Conservation (phyloP, 2,797 vertebrate genomes). For the Phoxinus dragarum region DNA sequence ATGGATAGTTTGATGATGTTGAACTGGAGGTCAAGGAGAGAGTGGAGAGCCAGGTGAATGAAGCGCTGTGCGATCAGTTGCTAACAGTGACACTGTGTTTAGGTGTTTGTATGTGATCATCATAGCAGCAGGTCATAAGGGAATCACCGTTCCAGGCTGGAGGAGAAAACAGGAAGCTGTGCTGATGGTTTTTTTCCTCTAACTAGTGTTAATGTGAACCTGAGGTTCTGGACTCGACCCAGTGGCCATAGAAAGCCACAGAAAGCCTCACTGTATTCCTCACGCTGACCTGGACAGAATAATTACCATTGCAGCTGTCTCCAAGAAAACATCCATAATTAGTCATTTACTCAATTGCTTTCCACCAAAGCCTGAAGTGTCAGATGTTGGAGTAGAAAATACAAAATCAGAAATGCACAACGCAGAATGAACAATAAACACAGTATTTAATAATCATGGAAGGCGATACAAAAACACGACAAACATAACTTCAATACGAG, state of each 20-base stretch:
- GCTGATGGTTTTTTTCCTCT: slow-evolving; percentile 36
- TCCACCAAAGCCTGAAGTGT: background rate
- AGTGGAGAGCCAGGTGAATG: slow-evolving; percentile 17
- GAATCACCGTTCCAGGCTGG: slow-evolving; percentile 37
- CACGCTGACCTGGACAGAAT: slow-evolving; percentile 1
- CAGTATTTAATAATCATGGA: background rate
- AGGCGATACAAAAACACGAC: background rate
- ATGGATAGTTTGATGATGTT: slow-evolving; percentile 41
- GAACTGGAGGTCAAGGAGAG: slow-evolving; percentile 51
- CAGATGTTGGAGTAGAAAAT: background rate
- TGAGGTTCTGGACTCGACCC: background rate
- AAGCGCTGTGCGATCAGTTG: background rate
- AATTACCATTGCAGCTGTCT: background rate
- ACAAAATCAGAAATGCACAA: background rate
- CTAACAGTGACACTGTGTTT: slow-evolving; percentile 6
- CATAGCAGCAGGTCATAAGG: slow-evolving; percentile 45
- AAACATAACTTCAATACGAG: background rate
- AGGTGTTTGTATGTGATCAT: slow-evolving; percentile 22
- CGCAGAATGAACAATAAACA: background rate
- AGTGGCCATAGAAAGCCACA: slow-evolving; percentile 9
- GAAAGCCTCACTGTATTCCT: slow-evolving; percentile 12
- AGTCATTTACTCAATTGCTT: background rate
- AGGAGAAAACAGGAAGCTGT: slow-evolving; percentile 63
- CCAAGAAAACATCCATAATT: slow-evolving; percentile 2
- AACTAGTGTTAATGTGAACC: slow-evolving; percentile 25